phyloP scores from a whole-genome alignment of 35 echinoderm and acorn worm species.

The Stichopus chloronotus region DNA sequence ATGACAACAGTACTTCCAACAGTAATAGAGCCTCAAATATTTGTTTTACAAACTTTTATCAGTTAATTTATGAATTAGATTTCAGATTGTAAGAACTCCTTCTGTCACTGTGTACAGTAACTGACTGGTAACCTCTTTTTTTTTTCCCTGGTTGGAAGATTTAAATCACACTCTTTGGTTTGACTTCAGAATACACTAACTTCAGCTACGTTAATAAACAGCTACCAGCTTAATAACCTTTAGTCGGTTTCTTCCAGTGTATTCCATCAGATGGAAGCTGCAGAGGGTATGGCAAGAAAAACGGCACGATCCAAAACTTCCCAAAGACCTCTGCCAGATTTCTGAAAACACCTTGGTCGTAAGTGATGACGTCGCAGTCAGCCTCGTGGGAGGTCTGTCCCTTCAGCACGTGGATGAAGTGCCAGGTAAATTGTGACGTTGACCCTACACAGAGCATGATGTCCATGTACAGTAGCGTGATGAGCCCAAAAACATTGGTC shows the following conservation, averaged over 20 bases:
- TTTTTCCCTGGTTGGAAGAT: too few species aligned
- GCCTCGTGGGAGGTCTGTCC: constrained; percentile 82
- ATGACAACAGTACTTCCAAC: too few species aligned
- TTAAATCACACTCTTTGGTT: too few species aligned
- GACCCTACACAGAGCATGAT: constrained; percentile 65
- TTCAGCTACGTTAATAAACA: background rate
- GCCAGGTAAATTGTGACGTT: constrained; percentile 51
- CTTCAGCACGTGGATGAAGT: constrained; percentile 61
- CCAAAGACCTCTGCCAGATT: constrained; percentile 88
- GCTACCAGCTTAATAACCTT: constrained; percentile 55
- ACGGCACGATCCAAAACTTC: constrained; percentile 70
- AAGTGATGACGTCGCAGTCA: constrained; percentile 21
- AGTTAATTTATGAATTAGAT: background rate
- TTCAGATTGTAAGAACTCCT: background rate
- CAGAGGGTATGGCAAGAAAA: constrained; percentile 72
- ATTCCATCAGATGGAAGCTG: constrained; percentile 74
- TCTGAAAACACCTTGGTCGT: constrained; percentile 33
- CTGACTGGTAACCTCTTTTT: background rate
- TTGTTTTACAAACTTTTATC: too few species aligned
- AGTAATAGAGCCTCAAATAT: too few species aligned
- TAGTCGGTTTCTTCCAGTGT: constrained; percentile 73
- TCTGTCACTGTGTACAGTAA: background rate
- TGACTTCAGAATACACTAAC: background rate
- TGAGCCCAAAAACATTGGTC: constrained; percentile 23
- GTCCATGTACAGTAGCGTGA: constrained; percentile 62